Evolutionary conservation across 1,140 invertebrate genomes (phyloP).

Genomic region (Musca domestica): DNA sequence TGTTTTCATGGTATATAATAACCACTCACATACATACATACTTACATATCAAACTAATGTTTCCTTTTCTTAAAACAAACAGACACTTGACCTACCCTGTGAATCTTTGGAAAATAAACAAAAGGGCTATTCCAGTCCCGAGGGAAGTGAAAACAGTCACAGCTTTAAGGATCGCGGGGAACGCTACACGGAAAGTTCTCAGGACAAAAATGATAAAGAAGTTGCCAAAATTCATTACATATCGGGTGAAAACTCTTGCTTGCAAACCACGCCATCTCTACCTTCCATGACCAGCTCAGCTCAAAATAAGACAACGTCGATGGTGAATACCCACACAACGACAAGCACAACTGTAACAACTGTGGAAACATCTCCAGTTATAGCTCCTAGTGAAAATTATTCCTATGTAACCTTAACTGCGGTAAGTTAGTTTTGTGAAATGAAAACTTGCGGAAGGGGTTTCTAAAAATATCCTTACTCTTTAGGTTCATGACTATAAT

Average conservation of each 20-base stretch:
- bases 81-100: slow-evolving; percentile 79
- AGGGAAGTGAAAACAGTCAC: slow-evolving; percentile 54
- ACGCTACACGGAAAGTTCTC: slow-evolving; percentile 37
- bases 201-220: slow-evolving; percentile 49
- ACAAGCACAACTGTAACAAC: slow-evolving; percentile 31
- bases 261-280: slow-evolving; percentile 27
- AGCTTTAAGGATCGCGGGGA: slow-evolving; percentile 39
- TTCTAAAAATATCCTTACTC: no score
- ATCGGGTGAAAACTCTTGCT: slow-evolving; percentile 52
- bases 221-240: slow-evolving; percentile 53
- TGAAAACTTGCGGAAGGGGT: not conserved
- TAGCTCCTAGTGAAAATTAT: slow-evolving; percentile 63
- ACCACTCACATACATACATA: slow-evolving; percentile 30
- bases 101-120: slow-evolving; percentile 60
- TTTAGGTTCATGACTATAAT: slow-evolving; percentile 69
- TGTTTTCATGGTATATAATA: slow-evolving; percentile 85
- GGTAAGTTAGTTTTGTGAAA: slow-evolving; percentile 42
- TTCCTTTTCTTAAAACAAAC: no score
- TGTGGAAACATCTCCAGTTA: slow-evolving; percentile 28
- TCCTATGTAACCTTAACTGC: slow-evolving; percentile 84
- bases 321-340: not conserved
- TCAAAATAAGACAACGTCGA: slow-evolving; percentile 1
- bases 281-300: not conserved
- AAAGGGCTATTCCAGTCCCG: slow-evolving; percentile 55
- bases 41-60: no score